Conservation (phyloP, 2,797 vertebrate genomes). For the Eulemur mongoz region DNA sequence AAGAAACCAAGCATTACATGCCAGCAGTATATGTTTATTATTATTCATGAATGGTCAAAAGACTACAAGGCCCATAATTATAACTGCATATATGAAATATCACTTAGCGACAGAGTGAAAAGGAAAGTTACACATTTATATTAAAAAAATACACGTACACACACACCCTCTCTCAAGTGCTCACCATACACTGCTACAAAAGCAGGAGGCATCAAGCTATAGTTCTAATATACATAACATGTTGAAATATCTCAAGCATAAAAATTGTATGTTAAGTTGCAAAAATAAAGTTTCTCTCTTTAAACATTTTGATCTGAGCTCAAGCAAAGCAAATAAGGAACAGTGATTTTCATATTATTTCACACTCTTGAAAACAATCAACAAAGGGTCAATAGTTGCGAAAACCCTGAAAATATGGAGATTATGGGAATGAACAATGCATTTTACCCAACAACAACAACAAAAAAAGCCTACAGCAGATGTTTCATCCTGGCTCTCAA, state of each 20-base stretch:
- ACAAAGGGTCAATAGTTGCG: constrained; percentile 58
- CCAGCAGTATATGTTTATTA: constrained; percentile 83
- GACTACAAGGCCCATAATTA: constrained; percentile 76
- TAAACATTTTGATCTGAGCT: constrained; percentile 84
- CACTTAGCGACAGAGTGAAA: constrained; percentile 77
- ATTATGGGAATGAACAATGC: constrained; percentile 65
- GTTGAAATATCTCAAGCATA: constrained; percentile 82
- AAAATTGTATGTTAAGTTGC: constrained; percentile 83
- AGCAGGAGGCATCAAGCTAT: constrained; percentile 74
- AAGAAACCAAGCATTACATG: constrained; percentile 68
- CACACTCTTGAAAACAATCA: constrained; percentile 63
- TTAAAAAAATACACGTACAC: constrained; percentile 68
- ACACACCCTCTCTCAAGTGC: neutral
- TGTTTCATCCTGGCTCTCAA: constrained; percentile 71
- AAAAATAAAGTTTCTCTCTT: constrained; percentile 87
- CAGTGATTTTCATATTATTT: constrained; percentile 68
- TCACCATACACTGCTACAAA: constrained; percentile 70
- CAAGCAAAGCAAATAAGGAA: constrained; percentile 80
- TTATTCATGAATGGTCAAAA: constrained; percentile 74
- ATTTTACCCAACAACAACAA: constrained; percentile 65
- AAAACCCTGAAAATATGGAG: constrained; percentile 62
- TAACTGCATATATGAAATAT: constrained; percentile 56
- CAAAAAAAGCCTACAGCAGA: constrained; percentile 75
- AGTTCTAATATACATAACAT: constrained; percentile 78
- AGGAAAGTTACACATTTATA: constrained; percentile 64